Evolutionary conservation across 2,888 invertebrate genomes (phyloP).

Genomic region (Bembecia ichneumoniformis): DNA sequence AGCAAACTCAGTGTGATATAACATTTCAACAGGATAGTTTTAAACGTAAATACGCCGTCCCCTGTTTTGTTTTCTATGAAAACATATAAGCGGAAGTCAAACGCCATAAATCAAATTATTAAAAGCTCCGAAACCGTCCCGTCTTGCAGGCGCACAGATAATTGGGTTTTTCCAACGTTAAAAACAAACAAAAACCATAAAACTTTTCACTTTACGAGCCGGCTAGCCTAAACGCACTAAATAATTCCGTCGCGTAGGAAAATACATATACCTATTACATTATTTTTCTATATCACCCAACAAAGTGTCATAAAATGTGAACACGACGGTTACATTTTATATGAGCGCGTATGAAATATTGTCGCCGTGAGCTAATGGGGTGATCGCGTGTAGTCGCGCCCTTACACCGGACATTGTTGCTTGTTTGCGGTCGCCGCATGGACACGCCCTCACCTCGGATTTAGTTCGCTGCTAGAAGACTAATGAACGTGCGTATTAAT

Average conservation of each 20-base stretch:
- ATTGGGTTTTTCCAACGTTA: background rate
- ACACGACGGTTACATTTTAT: slow-evolving; percentile 56
- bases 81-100: background rate
- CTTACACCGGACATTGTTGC: slow-evolving; percentile 18
- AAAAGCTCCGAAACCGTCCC: background rate
- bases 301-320: slow-evolving; percentile 48
- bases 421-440: slow-evolving; percentile 3
- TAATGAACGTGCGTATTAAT: background rate
- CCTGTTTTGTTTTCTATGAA: background rate
- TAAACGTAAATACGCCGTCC: too few species aligned
- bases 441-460: slow-evolving; percentile 9
- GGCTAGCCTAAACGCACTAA: slow-evolving; percentile 20
- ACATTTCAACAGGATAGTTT: too few species aligned
- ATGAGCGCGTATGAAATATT: slow-evolving; percentile 54
- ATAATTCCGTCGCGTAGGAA: slow-evolving; percentile 34
- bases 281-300: slow-evolving; percentile 38
- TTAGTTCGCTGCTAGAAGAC: slow-evolving; percentile 1
- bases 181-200: slow-evolving; percentile 2
- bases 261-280: slow-evolving; percentile 9
- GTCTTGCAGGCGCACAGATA: background rate
- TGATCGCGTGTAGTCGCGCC: slow-evolving; percentile 58
- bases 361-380: slow-evolving; percentile 45
- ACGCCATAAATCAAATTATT: background rate
- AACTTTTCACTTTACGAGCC: slow-evolving; percentile 26
- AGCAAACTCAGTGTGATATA: too few species aligned